Conservation (phyloP, 2,888 invertebrate genomes). For the Caenorhabditis drosophilae region DNA sequence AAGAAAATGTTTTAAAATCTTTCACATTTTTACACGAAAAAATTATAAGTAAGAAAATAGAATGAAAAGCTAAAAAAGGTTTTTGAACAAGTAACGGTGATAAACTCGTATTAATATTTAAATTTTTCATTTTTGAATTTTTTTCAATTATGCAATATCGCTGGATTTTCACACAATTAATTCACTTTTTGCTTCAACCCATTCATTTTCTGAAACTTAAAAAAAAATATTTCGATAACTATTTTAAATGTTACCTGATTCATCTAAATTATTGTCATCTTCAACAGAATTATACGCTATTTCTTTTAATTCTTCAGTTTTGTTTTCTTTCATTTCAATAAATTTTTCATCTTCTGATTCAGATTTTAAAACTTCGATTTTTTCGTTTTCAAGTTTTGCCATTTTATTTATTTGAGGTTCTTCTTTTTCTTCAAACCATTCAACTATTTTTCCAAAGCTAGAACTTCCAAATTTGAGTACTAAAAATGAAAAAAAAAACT, state of each 20-base stretch:
- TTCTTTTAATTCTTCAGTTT: background rate
- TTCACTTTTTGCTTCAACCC: conserved; percentile 1
- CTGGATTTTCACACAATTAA: too few species aligned
- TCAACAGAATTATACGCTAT: too few species aligned
- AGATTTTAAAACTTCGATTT: background rate
- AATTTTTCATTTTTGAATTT: too few species aligned
- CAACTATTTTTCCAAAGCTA: conserved; percentile 17
- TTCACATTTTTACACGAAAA: too few species aligned
- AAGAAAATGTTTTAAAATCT: too few species aligned
- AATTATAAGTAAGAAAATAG: too few species aligned
- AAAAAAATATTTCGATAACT: background rate
- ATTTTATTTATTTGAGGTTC: background rate
- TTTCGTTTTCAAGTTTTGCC: too few species aligned
- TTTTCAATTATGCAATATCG: too few species aligned
- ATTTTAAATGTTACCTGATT: background rate
- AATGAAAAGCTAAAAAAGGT: too few species aligned
- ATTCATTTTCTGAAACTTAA: conserved; percentile 15
- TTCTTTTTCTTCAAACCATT: conserved; percentile 19
- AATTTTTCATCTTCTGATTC: background rate
- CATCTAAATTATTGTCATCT: too few species aligned
- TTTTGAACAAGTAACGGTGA: too few species aligned
- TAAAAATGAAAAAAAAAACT: conserved; percentile 7
- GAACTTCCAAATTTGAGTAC: conserved; percentile 26
- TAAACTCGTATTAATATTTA: too few species aligned
- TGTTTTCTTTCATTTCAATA: background rate